These are phyloP conservation scores for Boloria euphrosyne DNA, from an alignment of 2,888 invertebrate species.

Conservation along the genomic window DNA sequence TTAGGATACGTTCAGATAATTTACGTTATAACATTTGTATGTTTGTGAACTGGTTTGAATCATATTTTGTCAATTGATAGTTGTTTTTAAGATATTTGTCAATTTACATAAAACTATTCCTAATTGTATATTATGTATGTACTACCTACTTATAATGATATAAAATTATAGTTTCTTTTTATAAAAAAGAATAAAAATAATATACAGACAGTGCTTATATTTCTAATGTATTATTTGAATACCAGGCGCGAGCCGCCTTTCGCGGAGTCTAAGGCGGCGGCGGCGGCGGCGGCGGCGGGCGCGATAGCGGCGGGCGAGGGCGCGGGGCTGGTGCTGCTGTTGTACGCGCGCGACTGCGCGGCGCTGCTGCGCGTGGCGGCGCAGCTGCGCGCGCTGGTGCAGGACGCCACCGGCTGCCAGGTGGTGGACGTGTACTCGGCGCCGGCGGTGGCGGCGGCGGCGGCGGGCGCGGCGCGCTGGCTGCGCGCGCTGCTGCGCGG, in stretches of 20 bases:
- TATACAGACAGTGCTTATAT: too few species aligned
- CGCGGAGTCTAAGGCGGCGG: conserved; percentile 14
- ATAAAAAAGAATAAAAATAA: too few species aligned
- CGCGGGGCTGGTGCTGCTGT: conserved; percentile 50
- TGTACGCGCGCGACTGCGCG: conserved; percentile 74
- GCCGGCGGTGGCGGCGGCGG: conserved; percentile 40
- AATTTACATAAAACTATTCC: too few species aligned
- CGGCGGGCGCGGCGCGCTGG: conserved; percentile 51
- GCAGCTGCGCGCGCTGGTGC: conserved; percentile 52
- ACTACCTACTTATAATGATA: too few species aligned
- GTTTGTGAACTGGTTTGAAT: too few species aligned
- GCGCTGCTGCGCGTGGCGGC: conserved; percentile 52
- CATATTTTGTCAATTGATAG: too few species aligned
- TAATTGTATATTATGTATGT: too few species aligned
- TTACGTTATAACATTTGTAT: too few species aligned
- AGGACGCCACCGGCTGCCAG: conserved; percentile 38
- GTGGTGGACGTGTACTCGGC: conserved; percentile 59
- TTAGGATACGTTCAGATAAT: too few species aligned
- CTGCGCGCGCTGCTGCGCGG: conserved; percentile 45
- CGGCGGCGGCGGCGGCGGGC: conserved; percentile 1
- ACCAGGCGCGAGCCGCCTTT: neutral
- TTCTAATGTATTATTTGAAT: too few species aligned
- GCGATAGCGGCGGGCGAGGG: neutral
- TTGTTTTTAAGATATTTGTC: too few species aligned
- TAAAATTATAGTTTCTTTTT: too few species aligned